phyloP scores from a whole-genome alignment of 2,113 vertebrate genomes.

The Erpornis zantholeuca region DNA sequence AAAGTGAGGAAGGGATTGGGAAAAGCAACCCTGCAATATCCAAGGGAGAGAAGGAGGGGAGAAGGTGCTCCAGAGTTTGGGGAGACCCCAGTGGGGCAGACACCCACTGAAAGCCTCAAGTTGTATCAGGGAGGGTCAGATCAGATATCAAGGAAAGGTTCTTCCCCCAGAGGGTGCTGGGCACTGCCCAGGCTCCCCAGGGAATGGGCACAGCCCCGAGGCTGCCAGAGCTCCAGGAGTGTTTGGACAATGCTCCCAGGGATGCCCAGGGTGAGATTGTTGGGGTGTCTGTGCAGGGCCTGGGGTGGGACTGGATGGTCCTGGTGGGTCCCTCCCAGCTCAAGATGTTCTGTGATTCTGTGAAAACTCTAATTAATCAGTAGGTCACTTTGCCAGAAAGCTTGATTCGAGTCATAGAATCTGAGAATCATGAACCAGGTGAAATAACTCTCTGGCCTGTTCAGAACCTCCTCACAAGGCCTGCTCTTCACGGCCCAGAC shows the following conservation, averaged over 20 bases:
- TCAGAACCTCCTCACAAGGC: neutral
- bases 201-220: neutral
- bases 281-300: neutral
- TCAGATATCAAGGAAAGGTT: neutral
- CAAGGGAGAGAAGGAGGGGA: neutral
- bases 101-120: neutral
- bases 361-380: neutral
- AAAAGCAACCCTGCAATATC: neutral
- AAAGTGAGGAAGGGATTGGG: neutral
- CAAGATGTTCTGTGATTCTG: neutral
- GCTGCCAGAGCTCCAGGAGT: neutral
- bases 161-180: neutral
- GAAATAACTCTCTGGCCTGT: neutral
- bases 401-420: too few species aligned
- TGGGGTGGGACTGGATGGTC: neutral
- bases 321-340: too few species aligned
- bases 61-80: neutral
- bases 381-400: neutral
- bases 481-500: neutral
- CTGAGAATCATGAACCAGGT: neutral
- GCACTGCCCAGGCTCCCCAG: neutral
- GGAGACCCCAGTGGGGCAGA: neutral
- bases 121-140: neutral
- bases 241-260: accelerated
- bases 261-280: neutral